Evolutionary conservation across 2,113 vertebrate species (phyloP).

Genomic region (Corydoras sp.): DNA sequence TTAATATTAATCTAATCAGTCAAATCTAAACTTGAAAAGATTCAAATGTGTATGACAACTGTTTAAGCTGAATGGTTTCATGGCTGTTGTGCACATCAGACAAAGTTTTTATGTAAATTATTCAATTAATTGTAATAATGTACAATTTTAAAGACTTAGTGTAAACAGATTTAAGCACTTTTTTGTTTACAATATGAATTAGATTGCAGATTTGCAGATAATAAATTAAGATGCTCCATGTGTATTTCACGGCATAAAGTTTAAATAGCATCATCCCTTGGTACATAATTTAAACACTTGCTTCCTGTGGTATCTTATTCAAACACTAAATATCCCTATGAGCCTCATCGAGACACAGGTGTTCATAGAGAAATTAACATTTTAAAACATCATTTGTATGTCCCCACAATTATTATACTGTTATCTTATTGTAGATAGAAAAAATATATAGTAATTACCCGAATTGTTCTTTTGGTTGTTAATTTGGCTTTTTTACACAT

Average conservation of each 20-base stretch:
- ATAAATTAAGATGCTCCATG: too few relatives aligned
- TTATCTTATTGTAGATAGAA: too few relatives aligned
- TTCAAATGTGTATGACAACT: constrained; percentile 8
- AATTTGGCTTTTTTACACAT: too few relatives aligned
- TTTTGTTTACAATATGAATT: background rate
- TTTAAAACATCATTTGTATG: too few relatives aligned
- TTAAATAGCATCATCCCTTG: background rate
- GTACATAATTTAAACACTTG: background rate
- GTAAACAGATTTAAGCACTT: background rate
- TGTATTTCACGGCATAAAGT: background rate
- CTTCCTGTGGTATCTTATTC: constrained; percentile 6
- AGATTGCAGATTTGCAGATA: background rate
- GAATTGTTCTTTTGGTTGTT: too few relatives aligned
- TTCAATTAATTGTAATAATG: constrained; percentile 3
- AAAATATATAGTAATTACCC: too few relatives aligned
- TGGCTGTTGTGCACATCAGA: constrained; percentile 6
- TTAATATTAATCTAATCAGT: constrained; percentile 36
- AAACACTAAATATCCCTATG: constrained; percentile 3
- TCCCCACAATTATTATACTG: too few relatives aligned
- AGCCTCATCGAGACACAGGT: background rate
- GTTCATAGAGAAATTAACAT: too few relatives aligned
- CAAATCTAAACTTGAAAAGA: constrained; percentile 22
- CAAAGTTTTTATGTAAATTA: constrained; percentile 12
- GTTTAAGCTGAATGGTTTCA: constrained; percentile 15
- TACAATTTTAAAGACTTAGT: background rate